phyloP scores from a whole-genome alignment of 2,797 vertebrate species.

The Eulemur albifrons region DNA sequence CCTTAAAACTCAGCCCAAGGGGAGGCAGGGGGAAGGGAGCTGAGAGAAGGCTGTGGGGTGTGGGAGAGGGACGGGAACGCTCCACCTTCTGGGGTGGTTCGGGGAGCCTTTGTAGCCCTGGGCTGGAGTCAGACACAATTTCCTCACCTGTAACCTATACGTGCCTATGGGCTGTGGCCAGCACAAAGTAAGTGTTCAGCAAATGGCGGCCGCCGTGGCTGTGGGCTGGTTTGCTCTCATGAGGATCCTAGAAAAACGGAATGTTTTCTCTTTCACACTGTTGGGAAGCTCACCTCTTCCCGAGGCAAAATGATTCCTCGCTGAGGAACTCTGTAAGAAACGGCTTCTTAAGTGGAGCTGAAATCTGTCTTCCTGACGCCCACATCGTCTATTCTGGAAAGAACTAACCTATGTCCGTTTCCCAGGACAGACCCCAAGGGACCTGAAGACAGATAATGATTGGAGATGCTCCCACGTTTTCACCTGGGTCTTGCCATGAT shows the following conservation, averaged over 20 bases:
- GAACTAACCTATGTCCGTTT: background rate
- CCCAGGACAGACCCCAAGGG: background rate
- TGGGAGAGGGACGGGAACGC: background rate
- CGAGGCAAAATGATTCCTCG: background rate
- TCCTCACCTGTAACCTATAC: background rate
- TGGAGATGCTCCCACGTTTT: background rate
- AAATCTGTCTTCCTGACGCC: background rate
- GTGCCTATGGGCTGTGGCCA: background rate
- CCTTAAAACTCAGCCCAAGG: conserved; percentile 19
- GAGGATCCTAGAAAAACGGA: background rate
- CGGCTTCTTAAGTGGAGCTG: background rate
- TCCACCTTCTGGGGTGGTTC: background rate
- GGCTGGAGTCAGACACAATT: background rate
- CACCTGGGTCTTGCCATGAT: background rate
- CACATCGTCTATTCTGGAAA: background rate
- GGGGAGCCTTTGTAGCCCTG: background rate
- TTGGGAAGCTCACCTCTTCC: background rate
- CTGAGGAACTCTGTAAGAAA: background rate
- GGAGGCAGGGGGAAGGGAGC: background rate
- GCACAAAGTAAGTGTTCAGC: background rate
- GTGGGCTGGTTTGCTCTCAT: background rate
- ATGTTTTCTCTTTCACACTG: background rate
- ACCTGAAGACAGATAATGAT: background rate
- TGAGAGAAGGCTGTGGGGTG: rapidly evolving
- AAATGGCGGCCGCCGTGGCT: background rate